Base-by-base conservation (phyloP, 1,140 invertebrate species). In the Drosophila rhopaloa region DNA sequence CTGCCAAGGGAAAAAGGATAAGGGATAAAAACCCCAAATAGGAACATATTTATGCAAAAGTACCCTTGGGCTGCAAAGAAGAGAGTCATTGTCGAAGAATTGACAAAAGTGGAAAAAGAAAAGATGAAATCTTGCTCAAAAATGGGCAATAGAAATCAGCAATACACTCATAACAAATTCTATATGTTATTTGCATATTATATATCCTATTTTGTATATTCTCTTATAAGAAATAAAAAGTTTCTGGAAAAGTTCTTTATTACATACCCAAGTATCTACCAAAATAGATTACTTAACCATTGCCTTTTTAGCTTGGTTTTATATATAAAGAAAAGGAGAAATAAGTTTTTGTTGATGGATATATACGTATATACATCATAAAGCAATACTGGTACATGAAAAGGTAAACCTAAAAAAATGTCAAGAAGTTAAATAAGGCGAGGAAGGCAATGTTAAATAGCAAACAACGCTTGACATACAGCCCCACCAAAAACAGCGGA, bases 401-500 rank as follows among this genome's bases (percentile, higher is more conserved):
- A 11, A 13, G 0, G 10, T 13, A 19, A 35, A 5, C 14, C 2
- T 9, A 14, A 24, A 1, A 1, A 59, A 19, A 35, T 40, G 27
- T 3, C 16, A 62, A 2, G 16, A 9, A 35, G 8, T 24, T 19
- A 35, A 29, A n/a, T 14, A 3, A 13, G 2, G 9, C 16, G 1
- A 14, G 7, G 7, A 43, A 14, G 43, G 10, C 8, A 40, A 32
- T 32, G 16, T 13, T 66, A 51, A 72, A 79, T 72, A 61, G 53
- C 65, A 79, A 79, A 50, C 65, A 59, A 14, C 50, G 16, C 53
- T 51, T 81, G 59, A 77, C 60, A 72, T 14, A 76, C 51, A 66
- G 29, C 67, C 76, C n/a, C n/a, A 13, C 27, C 8, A 65, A 71
- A 43, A 54, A 29, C 54, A 38, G n/a, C 10, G 66, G 35, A 9